phyloP scores from a whole-genome alignment of 2,888 invertebrate species.

The Acleris laterana region DNA sequence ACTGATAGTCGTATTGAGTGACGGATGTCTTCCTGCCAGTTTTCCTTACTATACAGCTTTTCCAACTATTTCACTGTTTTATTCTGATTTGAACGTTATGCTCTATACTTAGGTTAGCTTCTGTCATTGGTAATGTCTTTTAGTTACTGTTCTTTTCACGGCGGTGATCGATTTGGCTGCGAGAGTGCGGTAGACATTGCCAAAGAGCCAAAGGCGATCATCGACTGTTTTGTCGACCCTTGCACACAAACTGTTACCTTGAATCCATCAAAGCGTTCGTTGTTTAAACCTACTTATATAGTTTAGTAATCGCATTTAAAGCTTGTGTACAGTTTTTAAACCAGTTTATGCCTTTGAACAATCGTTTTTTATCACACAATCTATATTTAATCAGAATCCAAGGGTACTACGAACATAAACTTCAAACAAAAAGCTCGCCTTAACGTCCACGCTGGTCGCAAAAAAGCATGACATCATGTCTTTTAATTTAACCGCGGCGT shows the following conservation, averaged over 20 bases:
- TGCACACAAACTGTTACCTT: slow-evolving; percentile 2
- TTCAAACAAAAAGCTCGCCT: slow-evolving; percentile 73
- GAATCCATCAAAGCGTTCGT: slow-evolving; percentile 10
- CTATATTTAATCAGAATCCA: slow-evolving; percentile 63
- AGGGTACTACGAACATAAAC: slow-evolving; percentile 61
- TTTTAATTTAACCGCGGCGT: slow-evolving; percentile 54
- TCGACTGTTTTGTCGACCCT: slow-evolving; percentile 50
- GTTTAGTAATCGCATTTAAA: too few species aligned
- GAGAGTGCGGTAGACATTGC: slow-evolving; percentile 57
- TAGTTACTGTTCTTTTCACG: slow-evolving; percentile 52
- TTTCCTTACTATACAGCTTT: slow-evolving; percentile 40
- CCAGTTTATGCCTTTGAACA: slow-evolving; percentile 34
- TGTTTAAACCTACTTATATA: background rate
- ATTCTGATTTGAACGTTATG: slow-evolving; percentile 40
- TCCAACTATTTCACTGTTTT: slow-evolving; percentile 11
- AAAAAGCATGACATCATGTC: slow-evolving; percentile 76
- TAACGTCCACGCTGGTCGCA: slow-evolving; percentile 62
- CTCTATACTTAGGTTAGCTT: slow-evolving; percentile 43
- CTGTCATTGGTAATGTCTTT: slow-evolving; percentile 36
- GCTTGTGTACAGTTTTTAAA: background rate
- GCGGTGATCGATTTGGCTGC: slow-evolving; percentile 61
- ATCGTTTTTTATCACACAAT: slow-evolving; percentile 40
- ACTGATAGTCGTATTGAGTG: slow-evolving; percentile 63
- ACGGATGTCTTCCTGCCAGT: slow-evolving; percentile 74
- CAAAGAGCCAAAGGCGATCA: slow-evolving; percentile 62